Percentiles rank a stretch among this genome's conserved stretches.
Evolutionary conservation across 1,140 invertebrate species (phyloP).

Genomic region (Aphelenchoides avenae): DNA sequence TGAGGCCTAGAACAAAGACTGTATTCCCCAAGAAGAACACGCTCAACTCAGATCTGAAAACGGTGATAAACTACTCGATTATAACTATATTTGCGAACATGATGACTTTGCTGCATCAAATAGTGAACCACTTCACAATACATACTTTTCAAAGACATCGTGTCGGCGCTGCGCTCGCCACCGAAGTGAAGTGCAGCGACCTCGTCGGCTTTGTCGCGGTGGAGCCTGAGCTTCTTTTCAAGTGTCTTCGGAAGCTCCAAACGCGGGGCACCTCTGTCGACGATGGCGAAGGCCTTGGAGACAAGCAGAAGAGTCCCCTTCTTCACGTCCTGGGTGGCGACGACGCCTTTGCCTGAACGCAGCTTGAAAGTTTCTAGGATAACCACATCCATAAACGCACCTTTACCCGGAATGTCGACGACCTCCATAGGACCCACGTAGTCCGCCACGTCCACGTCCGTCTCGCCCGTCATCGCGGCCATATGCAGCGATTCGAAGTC

Average conservation of each 20-base stretch:
- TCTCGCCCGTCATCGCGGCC: too few species aligned
- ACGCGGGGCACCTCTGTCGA: neutral
- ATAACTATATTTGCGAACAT: neutral
- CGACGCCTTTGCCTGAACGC: neutral
- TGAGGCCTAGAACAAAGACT: neutral
- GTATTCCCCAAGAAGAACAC: neutral
- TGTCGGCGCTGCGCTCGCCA: neutral
- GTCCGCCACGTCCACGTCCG: too few species aligned
- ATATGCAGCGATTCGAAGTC: too few species aligned
- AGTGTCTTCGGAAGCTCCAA: neutral
- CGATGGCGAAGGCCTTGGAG: constrained; percentile 6
- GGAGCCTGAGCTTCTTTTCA: neutral
- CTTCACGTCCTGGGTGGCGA: neutral
- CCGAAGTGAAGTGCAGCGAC: neutral
- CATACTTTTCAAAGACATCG: too few species aligned
- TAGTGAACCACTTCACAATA: too few species aligned
- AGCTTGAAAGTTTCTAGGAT: too few species aligned
- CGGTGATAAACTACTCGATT: neutral
- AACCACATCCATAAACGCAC: too few species aligned
- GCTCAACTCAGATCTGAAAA: neutral
- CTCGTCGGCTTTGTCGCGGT: neutral
- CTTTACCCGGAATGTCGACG: too few species aligned
- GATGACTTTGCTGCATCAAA: too few species aligned
- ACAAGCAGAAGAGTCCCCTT: constrained; percentile 6
- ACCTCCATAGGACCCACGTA: too few species aligned